Percentiles rank a stretch among this genome's conserved stretches.
phyloP scores from a whole-genome alignment of 1,140 invertebrate species.

The Cydia fagiglandana region DNA sequence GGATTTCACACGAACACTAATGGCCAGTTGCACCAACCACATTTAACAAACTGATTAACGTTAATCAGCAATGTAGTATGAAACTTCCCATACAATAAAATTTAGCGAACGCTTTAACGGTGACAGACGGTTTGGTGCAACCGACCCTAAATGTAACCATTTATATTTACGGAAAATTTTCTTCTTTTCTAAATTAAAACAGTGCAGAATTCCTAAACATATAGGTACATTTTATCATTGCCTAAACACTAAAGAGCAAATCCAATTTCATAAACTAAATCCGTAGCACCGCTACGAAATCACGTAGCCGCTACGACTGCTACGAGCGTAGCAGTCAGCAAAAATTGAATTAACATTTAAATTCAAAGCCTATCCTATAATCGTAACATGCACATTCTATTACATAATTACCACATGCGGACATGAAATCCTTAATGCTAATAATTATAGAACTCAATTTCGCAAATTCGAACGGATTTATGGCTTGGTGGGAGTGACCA shows the following conservation, averaged over 20 bases:
- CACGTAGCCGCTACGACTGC: conserved; percentile 10
- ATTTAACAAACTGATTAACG: too few species aligned
- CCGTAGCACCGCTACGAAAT: conserved; percentile 14
- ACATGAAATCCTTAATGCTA: background rate
- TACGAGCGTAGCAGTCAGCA: conserved; percentile 15
- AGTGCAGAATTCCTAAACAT: too few species aligned
- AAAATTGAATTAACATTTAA: conserved; percentile 31
- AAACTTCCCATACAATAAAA: too few species aligned
- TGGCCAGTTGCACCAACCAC: too few species aligned
- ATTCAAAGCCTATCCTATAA: conserved; percentile 20
- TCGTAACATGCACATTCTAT: conserved; percentile 26
- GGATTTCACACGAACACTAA: too few species aligned
- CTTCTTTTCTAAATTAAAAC: too few species aligned
- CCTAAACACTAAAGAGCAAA: conserved; percentile 1
- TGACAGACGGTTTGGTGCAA: too few species aligned
- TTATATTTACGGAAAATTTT: too few species aligned
- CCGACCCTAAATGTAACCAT: too few species aligned
- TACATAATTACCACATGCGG: conserved; percentile 26
- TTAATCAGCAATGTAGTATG: too few species aligned
- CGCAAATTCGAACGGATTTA: conserved; percentile 23
- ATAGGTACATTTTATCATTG: conserved; percentile 1
- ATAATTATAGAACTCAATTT: conserved; percentile 25
- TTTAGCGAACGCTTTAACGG: too few species aligned
- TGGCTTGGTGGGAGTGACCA: background rate
- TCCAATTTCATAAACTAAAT: conserved; percentile 14